These are phyloP conservation scores for Drosophila ohnishii DNA, from an alignment of 1,140 invertebrate genomes.

Conservation along the genomic window DNA sequence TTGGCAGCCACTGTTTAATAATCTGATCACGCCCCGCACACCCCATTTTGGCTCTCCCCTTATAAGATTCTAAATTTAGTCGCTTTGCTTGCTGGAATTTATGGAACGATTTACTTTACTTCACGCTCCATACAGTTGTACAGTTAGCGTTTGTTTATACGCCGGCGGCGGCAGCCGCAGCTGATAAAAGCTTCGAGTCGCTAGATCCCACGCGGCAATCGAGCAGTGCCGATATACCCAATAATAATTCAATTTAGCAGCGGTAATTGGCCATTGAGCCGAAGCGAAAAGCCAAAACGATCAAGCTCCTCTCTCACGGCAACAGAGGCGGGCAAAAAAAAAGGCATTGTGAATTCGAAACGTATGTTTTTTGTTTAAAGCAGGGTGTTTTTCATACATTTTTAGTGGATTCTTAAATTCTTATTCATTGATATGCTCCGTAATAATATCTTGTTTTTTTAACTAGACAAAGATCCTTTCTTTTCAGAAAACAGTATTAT, in stretches of 20 bases:
- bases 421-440: not conserved
- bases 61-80: conserved; percentile 19
- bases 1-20: conserved; percentile 51
- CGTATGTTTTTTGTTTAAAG: not conserved
- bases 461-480: not conserved
- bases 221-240: conserved; percentile 28
- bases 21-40: conserved; percentile 49
- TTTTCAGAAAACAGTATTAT: not conserved
- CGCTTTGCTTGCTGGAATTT: conserved; percentile 22
- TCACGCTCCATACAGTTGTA: conserved; percentile 10
- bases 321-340: not conserved
- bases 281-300: conserved; percentile 8
- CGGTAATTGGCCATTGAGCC: conserved; percentile 71
- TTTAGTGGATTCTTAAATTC: no score
- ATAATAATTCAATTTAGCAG: conserved; percentile 75
- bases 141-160: conserved; percentile 41
- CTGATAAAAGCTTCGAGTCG: conserved; percentile 51
- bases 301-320: not conserved
- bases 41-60: not conserved
- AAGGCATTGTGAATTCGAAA: not conserved
- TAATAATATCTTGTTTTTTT: not conserved
- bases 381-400: no score
- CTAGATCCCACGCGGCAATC: conserved; percentile 62
- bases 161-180: conserved; percentile 35
- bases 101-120: conserved; percentile 29